Percentiles rank a stretch among this genome's conserved stretches.
phyloP scores from a whole-genome alignment of 2,888 invertebrate species.

The Acronicta aceris region DNA sequence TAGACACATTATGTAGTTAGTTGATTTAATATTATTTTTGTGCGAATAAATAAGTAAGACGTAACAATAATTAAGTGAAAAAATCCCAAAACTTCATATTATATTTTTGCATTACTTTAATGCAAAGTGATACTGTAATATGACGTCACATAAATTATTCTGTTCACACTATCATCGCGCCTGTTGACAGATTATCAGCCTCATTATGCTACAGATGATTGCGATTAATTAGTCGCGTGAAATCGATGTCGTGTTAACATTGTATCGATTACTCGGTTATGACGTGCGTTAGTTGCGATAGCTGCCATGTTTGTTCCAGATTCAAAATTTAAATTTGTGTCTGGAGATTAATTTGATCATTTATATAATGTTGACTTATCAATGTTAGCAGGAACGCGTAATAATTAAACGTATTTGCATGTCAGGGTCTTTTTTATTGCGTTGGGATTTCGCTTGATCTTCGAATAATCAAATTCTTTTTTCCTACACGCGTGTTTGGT shows the following conservation, averaged over 20 bases:
- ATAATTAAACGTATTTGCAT: too few relatives aligned
- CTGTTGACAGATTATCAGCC: conserved; percentile 42
- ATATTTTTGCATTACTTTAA: conserved; percentile 21
- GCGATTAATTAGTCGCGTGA: conserved; percentile 49
- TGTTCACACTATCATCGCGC: conserved; percentile 38
- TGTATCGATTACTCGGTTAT: conserved; percentile 42
- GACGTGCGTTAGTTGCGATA: conserved; percentile 10
- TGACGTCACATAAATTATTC: conserved; percentile 53
- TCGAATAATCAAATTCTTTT: too few relatives aligned
- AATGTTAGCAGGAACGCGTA: too few relatives aligned
- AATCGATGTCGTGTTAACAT: conserved; percentile 48
- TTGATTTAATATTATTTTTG: too few relatives aligned
- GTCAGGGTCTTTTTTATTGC: too few relatives aligned
- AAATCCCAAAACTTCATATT: too few relatives aligned
- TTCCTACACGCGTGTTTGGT: too few relatives aligned
- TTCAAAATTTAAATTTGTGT: conserved; percentile 1
- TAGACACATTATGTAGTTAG: too few relatives aligned
- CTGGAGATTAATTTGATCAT: not conserved
- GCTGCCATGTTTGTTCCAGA: conserved; percentile 9
- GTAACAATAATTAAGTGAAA: too few relatives aligned
- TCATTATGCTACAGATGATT: conserved; percentile 53
- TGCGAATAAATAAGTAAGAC: too few relatives aligned
- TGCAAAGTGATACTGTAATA: conserved; percentile 7
- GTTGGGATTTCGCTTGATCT: too few relatives aligned
- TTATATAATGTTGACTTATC: not conserved